Evolutionary conservation across 2,113 vertebrate genomes (phyloP).

Genomic region (Cololabis saira): DNA sequence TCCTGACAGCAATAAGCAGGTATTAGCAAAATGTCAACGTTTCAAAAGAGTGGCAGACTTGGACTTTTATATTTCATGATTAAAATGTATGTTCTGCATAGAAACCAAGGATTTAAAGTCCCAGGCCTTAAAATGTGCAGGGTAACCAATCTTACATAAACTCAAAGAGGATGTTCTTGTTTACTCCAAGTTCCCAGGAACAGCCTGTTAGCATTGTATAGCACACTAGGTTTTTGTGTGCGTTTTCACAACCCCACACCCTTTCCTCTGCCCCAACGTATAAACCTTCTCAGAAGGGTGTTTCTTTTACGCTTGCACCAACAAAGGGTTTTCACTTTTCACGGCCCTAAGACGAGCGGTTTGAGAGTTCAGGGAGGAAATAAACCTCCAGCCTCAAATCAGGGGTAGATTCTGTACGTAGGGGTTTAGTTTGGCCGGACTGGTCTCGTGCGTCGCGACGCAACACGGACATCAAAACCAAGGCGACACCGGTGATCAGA

Average conservation of each 20-base stretch:
- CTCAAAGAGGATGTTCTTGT: neutral
- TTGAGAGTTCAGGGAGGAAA: neutral
- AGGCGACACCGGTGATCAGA: no score
- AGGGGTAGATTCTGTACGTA: neutral
- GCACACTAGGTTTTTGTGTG: slow-evolving; percentile 28
- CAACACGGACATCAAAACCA: no score
- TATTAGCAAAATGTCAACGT: slow-evolving; percentile 29
- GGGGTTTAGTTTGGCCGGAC: no score
- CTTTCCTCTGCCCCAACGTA: slow-evolving; percentile 22
- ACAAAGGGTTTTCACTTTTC: slow-evolving; percentile 10
- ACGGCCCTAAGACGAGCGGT: neutral
- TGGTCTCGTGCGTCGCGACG: no score
- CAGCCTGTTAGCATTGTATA: neutral
- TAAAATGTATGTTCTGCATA: no score
- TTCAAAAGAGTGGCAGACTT: neutral
- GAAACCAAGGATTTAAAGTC: no score
- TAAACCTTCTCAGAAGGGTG: slow-evolving; percentile 26
- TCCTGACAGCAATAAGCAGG: slow-evolving; percentile 23
- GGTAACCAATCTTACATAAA: neutral
- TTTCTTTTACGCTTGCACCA: slow-evolving; percentile 28
- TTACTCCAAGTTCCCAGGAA: slow-evolving; percentile 15
- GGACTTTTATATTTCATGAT: no score
- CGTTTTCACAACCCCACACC: slow-evolving; percentile 32
- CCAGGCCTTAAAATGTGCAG: no score
- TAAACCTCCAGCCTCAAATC: neutral